Percentiles rank a stretch among this genome's conserved stretches.
Conservation (phyloP, 2,888 invertebrate species). For the Agrilus cyanescens region DNA sequence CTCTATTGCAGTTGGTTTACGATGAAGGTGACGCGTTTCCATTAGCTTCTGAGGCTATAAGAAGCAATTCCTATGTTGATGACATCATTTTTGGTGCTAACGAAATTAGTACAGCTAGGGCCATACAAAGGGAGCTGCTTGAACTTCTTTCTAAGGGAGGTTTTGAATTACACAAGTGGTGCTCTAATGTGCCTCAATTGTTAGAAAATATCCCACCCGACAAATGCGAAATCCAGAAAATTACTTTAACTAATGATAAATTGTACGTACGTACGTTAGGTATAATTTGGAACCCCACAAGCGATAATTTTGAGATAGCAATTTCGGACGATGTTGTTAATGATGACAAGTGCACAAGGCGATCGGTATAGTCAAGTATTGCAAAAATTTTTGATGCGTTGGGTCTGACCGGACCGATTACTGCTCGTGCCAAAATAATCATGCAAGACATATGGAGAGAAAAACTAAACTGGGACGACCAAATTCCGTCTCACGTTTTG, state of each 20-base stretch:
- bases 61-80: neutral
- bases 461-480: conserved; percentile 14
- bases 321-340: neutral
- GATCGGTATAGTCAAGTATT: conserved; percentile 12
- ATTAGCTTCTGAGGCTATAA: neutral
- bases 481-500: conserved; percentile 6
- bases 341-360: neutral
- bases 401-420: conserved; percentile 16
- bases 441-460: conserved; percentile 13
- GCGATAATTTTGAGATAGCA: neutral
- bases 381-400: conserved; percentile 17
- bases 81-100: too few species aligned
- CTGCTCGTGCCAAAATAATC: conserved; percentile 15
- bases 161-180: neutral
- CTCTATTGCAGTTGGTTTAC: too few species aligned
- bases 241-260: too few species aligned
- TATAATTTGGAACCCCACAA: too few species aligned
- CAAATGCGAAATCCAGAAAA: too few species aligned
- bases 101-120: neutral
- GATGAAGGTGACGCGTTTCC: too few species aligned
- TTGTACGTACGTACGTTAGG: too few species aligned
- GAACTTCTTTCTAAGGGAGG: neutral
- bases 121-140: neutral
- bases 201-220: too few species aligned
- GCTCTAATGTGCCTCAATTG: too few species aligned